Percentiles rank a stretch among this genome's conserved stretches.
Evolutionary conservation across 2,113 vertebrate genomes (phyloP).

Genomic region (Rhegmatorhina hoffmannsi): DNA sequence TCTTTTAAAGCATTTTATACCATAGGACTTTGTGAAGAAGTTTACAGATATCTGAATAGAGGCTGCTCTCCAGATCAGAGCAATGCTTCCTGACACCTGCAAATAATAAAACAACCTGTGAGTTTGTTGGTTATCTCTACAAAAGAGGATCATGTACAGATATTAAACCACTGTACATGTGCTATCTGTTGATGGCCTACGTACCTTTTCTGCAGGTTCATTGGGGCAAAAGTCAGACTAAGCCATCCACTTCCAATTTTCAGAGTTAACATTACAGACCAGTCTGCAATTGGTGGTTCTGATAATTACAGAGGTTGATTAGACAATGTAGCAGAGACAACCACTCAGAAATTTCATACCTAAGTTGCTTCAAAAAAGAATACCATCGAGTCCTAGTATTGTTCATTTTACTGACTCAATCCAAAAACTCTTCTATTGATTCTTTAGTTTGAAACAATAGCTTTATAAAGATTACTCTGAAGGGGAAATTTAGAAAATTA

Average conservation of each 20-base stretch:
- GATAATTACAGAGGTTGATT: neutral
- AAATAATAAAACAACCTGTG: neutral
- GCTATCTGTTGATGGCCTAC: neutral
- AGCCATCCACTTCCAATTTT: neutral
- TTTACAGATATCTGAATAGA: neutral
- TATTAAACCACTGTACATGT: neutral
- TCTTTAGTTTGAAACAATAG: neutral
- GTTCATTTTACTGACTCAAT: neutral
- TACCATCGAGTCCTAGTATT: neutral
- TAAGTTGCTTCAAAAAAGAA: neutral
- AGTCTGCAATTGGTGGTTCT: neutral
- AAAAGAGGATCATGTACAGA: neutral
- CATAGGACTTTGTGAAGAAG: neutral
- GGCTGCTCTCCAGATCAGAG: neutral
- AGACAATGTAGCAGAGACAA: neutral
- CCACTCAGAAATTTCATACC: neutral
- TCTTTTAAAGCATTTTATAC: neutral
- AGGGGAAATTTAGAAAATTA: neutral
- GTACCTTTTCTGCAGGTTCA: neutral
- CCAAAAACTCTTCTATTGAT: neutral
- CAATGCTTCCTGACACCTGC: neutral
- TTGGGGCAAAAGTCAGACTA: neutral
- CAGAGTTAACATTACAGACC: neutral
- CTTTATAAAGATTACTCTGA: neutral
- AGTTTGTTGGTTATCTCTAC: neutral